Conservation (phyloP, 2,888 invertebrate genomes). For the Dioctria linearis region DNA sequence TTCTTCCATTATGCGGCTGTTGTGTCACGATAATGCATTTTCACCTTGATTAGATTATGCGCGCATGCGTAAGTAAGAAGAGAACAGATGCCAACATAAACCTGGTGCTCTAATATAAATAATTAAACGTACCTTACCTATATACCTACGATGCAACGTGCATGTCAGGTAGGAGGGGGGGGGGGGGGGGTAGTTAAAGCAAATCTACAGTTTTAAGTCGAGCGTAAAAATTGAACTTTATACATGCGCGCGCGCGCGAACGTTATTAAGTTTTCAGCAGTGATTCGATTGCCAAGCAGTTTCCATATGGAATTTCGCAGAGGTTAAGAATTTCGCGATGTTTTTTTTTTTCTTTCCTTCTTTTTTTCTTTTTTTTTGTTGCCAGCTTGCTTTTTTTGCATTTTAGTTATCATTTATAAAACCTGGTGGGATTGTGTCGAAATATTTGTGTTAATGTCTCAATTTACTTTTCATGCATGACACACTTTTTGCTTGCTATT, state of each 20-base stretch:
- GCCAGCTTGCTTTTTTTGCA: neutral
- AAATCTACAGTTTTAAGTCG: neutral
- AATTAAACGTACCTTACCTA: too few relatives aligned
- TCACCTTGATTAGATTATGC: neutral
- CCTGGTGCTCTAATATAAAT: neutral
- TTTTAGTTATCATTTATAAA: neutral
- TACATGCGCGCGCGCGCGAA: neutral
- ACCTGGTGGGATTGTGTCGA: neutral
- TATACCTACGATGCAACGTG: too few relatives aligned
- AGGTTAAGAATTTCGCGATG: conserved; percentile 8
- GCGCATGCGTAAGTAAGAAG: neutral
- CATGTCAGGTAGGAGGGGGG: too few relatives aligned
- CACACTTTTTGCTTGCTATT: conserved; percentile 4
- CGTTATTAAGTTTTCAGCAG: neutral
- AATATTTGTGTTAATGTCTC: neutral
- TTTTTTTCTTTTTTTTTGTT: neutral
- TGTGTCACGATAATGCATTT: conserved; percentile 7
- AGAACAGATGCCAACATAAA: neutral
- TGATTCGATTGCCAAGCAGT: neutral
- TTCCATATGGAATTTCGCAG: neutral
- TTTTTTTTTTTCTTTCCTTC: neutral
- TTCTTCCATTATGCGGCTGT: neutral
- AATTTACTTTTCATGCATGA: neutral
- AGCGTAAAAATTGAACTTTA: neutral
- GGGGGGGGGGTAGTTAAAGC: neutral